Base-by-base conservation (phyloP, 2,113 vertebrate species). In the Saguinus midas region DNA sequence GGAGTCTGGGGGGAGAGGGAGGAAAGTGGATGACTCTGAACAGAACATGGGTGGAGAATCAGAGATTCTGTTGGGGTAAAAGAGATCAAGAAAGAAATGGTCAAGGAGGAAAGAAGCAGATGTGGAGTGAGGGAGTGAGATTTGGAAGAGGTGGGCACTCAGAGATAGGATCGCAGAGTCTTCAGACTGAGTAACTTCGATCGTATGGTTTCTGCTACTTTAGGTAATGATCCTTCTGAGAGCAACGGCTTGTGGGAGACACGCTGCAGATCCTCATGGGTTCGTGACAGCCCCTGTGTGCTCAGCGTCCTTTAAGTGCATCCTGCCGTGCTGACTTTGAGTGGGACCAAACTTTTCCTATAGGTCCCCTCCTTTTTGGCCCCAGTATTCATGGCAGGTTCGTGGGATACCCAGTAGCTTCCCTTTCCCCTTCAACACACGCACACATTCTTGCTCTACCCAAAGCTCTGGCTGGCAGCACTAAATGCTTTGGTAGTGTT, bases 211-310 rank as follows among this genome's bases (percentile, higher is more conserved):
- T 95, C 87, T 92, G 13, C 84, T 64, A 3, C 70, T 87, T 68
- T 90, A 98, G 97, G 84, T 48, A 45, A 96, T 1, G 35, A 43
- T 23, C 45, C 37, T 76, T 73, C 58, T 29, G 32, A 95, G 82
- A 94, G 55, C 79, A 43, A 20, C 1, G 4, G 6, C 8, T n/a
- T 16, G 27, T 75, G 68, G 84, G 80, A 81, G 64, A 83, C 16
- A 3, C 8, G 13, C 2, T 17, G 1, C 0, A 5, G 84, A 45
- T 80, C 52, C 76, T 66, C 64, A 0, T 0, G 17, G 55, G 43
- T 50, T 70, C 91, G 80, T 50, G 37, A 68, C 3, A 17, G 58
- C 79, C 32, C 40, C 18, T 25, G 52, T 2, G 0, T 16, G 50
- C 82, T 86, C 57, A 25, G 6, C 4, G 23, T 8, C 52, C n/a